A percentile compares a stretch with the other conserved stretches of the same genome.
Evolutionary conservation across 2,888 invertebrate genomes (phyloP).

Genomic region (Tuta absoluta): DNA sequence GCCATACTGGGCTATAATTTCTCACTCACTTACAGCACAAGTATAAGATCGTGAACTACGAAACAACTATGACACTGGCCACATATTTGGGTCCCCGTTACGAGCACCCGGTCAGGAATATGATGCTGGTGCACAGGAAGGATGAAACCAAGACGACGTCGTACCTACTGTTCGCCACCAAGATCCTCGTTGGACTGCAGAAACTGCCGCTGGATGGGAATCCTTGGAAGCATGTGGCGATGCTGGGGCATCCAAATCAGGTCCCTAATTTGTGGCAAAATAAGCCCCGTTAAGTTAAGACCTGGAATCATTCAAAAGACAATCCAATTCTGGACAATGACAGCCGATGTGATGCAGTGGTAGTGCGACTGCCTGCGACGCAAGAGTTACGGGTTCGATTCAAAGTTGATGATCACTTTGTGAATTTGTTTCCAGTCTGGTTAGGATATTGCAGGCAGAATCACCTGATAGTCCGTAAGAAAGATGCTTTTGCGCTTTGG

Average conservation of each 20-base stretch:
- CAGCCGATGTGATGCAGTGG: too few relatives aligned
- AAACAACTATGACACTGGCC: constrained; percentile 83
- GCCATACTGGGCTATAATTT: too few relatives aligned
- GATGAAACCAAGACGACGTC: constrained; percentile 44
- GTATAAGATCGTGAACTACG: constrained; percentile 84
- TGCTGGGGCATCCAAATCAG: constrained; percentile 84
- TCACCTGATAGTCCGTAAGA: too few relatives aligned
- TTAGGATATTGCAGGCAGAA: too few relatives aligned
- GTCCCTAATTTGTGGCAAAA: constrained; percentile 55
- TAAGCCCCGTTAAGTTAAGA: too few relatives aligned
- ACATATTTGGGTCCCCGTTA: constrained; percentile 86
- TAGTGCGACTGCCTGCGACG: too few relatives aligned
- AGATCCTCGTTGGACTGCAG: constrained; percentile 85
- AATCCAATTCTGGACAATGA: too few relatives aligned
- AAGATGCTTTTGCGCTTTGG: too few relatives aligned
- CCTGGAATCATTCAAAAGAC: too few relatives aligned
- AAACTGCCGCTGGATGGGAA: constrained; percentile 87
- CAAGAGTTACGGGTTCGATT: too few relatives aligned
- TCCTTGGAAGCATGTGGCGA: constrained; percentile 84
- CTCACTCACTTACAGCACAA: constrained; percentile 77
- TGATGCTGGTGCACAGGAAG: constrained; percentile 61
- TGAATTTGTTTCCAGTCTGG: too few relatives aligned
- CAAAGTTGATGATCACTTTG: too few relatives aligned
- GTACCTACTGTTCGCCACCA: constrained; percentile 84
- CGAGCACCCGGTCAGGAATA: constrained; percentile 79